These are phyloP conservation scores for Tonatia bakeri DNA, from an alignment of 2,113 vertebrate species.

Conservation along the genomic window DNA sequence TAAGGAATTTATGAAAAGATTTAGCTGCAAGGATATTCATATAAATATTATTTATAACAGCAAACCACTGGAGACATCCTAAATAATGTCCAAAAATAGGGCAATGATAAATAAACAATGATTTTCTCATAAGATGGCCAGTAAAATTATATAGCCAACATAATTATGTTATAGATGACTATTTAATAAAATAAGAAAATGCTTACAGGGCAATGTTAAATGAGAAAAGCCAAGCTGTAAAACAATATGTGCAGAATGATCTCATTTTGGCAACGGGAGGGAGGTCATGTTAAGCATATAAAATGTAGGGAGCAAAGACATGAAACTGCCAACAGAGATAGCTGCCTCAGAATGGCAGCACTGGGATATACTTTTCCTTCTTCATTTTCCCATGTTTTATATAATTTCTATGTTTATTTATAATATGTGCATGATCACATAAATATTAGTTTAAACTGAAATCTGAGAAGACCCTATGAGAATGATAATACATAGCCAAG, in stretches of 20 bases:
- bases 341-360: neutral
- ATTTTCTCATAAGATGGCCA: neutral
- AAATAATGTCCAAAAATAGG: neutral
- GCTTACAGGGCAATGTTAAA: neutral
- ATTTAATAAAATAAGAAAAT: conserved; percentile 21
- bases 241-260: neutral
- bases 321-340: neutral
- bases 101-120: conserved; percentile 19
- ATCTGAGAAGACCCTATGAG: neutral
- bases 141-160: neutral
- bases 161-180: neutral
- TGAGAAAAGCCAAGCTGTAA: conserved; percentile 29
- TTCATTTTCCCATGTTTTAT: neutral
- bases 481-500: neutral
- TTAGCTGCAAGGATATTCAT: neutral
- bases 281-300: neutral
- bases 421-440: neutral
- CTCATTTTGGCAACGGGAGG: neutral
- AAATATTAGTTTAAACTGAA: neutral
- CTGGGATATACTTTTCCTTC: neutral
- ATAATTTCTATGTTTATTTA: neutral
- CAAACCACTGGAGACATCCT: neutral
- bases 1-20: neutral
- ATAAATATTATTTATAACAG: neutral
- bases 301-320: neutral